Evolutionary conservation across 2,888 invertebrate species (phyloP), one percentile per base, ranked within the genome.

Genomic region (Drosophila eohydei): DNA sequence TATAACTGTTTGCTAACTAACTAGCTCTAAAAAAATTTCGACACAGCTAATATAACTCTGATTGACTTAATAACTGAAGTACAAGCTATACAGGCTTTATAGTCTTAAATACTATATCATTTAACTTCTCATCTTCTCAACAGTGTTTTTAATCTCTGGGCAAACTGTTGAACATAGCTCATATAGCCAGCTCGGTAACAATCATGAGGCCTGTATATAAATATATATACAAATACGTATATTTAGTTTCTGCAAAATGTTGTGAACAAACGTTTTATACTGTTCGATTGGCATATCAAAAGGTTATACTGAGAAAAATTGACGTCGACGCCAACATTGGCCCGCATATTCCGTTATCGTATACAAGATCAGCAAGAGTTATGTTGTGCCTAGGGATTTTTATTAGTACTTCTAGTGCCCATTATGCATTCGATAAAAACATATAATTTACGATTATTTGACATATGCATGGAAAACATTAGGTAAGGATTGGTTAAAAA

Each of bases 331-430:
- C 21, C 26, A 14, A 55, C 16, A 61, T 7, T 38, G 32, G 57
- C 74, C 78, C 73, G 68, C 68, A 75, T 75, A 21, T 11, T 46
- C 43, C 21, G 54, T 1, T 61, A 75, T 72, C 60, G 63, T 46
- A 30, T 52, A 40, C 26, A 57, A 44, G 44, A 60, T 71, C 61
- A 46, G 50, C 48, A 36, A 12, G 11, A 63, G 9, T 64, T 11
- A 14, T 4, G 14, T 43, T 58, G 8, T 30, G 43, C 41, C 6
- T 36, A 48, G 16, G 9, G 21, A 34, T 3, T 41, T 16, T 60
- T 77, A 40, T 34, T 48, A 21, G 64, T 40, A 59, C 26, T 59
- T 55, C 41, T 26, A 32, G 38, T 41, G 21, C 52, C 38, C 30
- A 59, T n/a, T 36, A 36, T 11, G 21, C 26, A n/a, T 26, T 14